Conservation (phyloP, 2,113 vertebrate genomes). For the Muscicapa adusta region DNA sequence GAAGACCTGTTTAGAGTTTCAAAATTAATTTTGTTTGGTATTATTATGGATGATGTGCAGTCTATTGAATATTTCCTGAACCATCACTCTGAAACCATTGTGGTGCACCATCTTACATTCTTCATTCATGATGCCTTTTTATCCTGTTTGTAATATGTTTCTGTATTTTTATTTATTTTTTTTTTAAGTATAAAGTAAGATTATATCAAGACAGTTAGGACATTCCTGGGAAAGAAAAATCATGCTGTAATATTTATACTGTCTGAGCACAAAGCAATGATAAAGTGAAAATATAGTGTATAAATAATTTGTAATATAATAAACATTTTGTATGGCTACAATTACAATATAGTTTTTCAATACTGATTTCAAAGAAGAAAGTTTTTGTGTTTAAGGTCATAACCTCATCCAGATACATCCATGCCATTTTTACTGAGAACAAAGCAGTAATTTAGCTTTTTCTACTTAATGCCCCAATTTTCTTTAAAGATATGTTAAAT, state of each 20-base stretch:
- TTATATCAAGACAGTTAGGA: constrained; percentile 28
- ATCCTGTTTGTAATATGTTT: constrained; percentile 28
- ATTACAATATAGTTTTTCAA: constrained; percentile 46
- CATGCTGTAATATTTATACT: constrained; percentile 46
- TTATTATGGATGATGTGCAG: neutral
- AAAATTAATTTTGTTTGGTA: constrained; percentile 1
- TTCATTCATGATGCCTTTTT: constrained; percentile 28
- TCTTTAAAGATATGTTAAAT: neutral
- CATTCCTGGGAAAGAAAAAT: constrained; percentile 42
- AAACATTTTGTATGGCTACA: constrained; percentile 66
- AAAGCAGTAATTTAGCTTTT: neutral
- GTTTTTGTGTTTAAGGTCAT: neutral
- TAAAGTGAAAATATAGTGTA: constrained; percentile 56
- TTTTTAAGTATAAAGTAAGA: neutral
- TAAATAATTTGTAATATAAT: constrained; percentile 69
- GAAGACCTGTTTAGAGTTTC: constrained; percentile 11
- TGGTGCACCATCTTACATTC: constrained; percentile 16
- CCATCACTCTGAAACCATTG: constrained; percentile 2
- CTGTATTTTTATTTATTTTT: neutral
- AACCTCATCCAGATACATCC: neutral
- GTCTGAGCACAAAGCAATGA: constrained; percentile 64
- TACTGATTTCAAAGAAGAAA: constrained; percentile 9
- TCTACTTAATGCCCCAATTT: neutral
- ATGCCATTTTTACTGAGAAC: neutral
- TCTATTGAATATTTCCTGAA: neutral